A percentile compares a stretch with the other conserved stretches of the same genome.
Conservation (phyloP, 2,797 vertebrate species). For the Meriones psammophilus region DNA sequence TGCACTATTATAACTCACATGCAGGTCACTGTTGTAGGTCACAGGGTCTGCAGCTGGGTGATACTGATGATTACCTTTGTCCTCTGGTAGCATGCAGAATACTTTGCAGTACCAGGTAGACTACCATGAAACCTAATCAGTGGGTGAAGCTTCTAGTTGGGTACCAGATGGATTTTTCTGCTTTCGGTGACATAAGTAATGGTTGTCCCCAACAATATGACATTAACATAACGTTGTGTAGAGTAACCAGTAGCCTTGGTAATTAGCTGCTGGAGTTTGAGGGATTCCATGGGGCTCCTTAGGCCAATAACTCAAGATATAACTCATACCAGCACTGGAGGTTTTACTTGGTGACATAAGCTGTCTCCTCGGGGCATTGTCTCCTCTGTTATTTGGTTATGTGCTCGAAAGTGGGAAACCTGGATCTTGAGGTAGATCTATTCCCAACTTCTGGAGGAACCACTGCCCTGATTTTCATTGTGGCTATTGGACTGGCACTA, state of each 20-base stretch:
- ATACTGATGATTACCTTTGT: background rate
- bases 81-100: background rate
- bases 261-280: background rate
- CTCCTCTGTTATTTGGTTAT: too few species aligned
- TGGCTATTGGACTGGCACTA: too few species aligned
- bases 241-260: background rate
- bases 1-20: background rate
- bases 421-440: background rate
- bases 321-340: background rate
- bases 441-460: background rate
- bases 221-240: background rate
- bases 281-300: background rate
- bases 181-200: background rate
- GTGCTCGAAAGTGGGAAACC: too few species aligned
- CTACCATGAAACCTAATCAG: background rate
- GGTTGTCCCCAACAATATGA: background rate
- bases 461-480: background rate
- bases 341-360: background rate
- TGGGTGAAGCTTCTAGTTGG: background rate
- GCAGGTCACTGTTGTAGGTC: background rate
- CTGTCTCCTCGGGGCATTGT: background rate
- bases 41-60: too few species aligned
- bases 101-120: background rate
- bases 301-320: background rate
- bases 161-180: background rate